A percentile compares a stretch with the other conserved stretches of the same genome.
Conservation (phyloP, 2,113 vertebrate genomes). For the Burhinus oedicnemus region DNA sequence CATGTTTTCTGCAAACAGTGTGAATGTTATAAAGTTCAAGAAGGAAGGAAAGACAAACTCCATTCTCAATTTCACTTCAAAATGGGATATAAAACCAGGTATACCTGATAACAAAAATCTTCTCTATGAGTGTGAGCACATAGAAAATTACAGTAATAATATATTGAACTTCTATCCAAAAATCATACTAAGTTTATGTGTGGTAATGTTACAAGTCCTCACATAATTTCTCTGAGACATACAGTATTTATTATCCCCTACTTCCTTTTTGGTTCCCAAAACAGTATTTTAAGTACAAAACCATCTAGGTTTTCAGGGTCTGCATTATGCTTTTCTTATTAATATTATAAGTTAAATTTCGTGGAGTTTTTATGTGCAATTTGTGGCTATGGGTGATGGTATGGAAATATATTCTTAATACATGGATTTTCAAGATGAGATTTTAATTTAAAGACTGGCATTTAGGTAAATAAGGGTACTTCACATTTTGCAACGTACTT, state of each 20-base stretch:
- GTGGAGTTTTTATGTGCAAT: neutral
- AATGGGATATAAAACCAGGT: neutral
- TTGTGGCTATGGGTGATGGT: neutral
- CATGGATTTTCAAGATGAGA: neutral
- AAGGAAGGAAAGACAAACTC: neutral
- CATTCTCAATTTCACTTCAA: neutral
- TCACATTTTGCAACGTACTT: neutral
- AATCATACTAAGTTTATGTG: neutral
- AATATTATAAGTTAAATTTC: neutral
- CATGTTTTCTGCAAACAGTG: neutral
- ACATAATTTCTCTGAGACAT: neutral
- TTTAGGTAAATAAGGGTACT: neutral
- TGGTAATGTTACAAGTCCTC: neutral
- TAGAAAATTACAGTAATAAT: neutral
- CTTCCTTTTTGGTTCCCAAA: neutral
- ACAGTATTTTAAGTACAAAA: neutral
- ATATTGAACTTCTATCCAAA: neutral
- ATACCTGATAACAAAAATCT: neutral
- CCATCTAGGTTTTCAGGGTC: neutral
- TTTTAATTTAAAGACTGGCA: neutral
- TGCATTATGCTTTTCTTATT: neutral
- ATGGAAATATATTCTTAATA: neutral
- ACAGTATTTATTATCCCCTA: neutral
- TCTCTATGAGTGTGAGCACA: neutral
- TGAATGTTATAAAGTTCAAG: neutral